These are phyloP conservation scores for Diaprepes abbreviatus DNA, from an alignment of 2,888 invertebrate genomes.

Conservation along the genomic window DNA sequence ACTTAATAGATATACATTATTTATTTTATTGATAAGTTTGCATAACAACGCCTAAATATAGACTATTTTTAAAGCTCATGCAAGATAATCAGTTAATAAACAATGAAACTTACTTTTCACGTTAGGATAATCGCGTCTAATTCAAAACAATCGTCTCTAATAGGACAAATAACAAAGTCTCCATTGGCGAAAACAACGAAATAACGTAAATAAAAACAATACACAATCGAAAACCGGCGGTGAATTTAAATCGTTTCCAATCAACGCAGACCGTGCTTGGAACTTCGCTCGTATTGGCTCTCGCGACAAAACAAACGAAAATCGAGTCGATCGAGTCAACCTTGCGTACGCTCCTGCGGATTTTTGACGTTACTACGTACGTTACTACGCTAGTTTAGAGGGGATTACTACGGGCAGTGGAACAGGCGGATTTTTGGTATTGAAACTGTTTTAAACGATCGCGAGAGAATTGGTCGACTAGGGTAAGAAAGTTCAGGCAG, in stretches of 20 bases:
- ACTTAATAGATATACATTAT: not conserved
- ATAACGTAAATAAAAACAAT: not conserved
- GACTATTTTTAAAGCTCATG: not conserved
- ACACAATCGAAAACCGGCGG: not conserved
- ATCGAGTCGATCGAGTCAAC: slow-evolving; percentile 49
- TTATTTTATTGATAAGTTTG: not conserved
- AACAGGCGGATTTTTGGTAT: slow-evolving; percentile 51
- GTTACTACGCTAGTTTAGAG: slow-evolving; percentile 65
- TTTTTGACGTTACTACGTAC: slow-evolving; percentile 58
- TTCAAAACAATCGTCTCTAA: not conserved
- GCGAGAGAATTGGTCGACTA: slow-evolving; percentile 56
- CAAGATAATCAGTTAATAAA: not conserved
- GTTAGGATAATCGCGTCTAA: not conserved
- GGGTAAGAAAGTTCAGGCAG: slow-evolving; percentile 65
- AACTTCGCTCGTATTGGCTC: slow-evolving; percentile 11
- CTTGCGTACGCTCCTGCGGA: slow-evolving; percentile 49
- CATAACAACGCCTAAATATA: not conserved
- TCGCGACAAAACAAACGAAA: slow-evolving; percentile 21
- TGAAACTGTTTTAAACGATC: slow-evolving; percentile 46
- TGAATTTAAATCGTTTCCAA: not conserved
- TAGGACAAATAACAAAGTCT: not conserved
- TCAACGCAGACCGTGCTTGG: not conserved
- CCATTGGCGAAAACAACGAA: not conserved
- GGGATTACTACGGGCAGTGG: slow-evolving; percentile 65
- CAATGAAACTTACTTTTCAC: slow-evolving; percentile 1